A percentile compares a stretch with the other conserved stretches of the same genome.
These are phyloP conservation scores for Manis javanica DNA, from an alignment of 2,797 vertebrate species.

Conservation along the genomic window DNA sequence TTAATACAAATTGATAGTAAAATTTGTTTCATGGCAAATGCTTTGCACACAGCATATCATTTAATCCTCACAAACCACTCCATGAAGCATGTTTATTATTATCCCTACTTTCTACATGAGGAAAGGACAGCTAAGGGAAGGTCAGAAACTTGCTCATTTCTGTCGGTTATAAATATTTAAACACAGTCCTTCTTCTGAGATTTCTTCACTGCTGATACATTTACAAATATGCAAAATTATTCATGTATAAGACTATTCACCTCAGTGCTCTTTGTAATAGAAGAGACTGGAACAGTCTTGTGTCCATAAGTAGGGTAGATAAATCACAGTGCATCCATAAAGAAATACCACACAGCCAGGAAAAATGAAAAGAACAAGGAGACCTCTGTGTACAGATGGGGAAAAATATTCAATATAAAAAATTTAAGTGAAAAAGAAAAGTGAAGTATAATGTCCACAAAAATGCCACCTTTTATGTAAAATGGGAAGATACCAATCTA, in stretches of 20 bases:
- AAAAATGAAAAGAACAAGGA: neutral
- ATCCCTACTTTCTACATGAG: neutral
- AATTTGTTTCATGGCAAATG: neutral
- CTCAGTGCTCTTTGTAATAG: neutral
- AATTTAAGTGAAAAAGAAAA: conserved; percentile 2
- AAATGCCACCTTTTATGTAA: neutral
- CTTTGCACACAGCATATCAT: neutral
- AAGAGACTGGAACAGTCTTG: neutral
- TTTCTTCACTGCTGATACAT: neutral
- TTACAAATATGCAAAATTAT: neutral
- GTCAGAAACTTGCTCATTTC: neutral
- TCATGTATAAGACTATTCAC: neutral
- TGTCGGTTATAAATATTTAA: neutral
- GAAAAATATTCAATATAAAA: neutral
- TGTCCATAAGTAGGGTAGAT: neutral
- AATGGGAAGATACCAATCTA: neutral
- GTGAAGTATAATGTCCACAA: neutral
- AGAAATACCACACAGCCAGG: neutral
- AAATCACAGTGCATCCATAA: neutral
- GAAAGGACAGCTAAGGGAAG: neutral
- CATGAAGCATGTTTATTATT: neutral
- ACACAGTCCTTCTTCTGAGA: neutral
- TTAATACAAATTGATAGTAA: neutral
- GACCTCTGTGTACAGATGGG: neutral
- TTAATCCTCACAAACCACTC: neutral